Evolutionary conservation across 2,888 invertebrate species (phyloP), one percentile per base, ranked within the genome.

Genomic region (Neoascia interrupta): DNA sequence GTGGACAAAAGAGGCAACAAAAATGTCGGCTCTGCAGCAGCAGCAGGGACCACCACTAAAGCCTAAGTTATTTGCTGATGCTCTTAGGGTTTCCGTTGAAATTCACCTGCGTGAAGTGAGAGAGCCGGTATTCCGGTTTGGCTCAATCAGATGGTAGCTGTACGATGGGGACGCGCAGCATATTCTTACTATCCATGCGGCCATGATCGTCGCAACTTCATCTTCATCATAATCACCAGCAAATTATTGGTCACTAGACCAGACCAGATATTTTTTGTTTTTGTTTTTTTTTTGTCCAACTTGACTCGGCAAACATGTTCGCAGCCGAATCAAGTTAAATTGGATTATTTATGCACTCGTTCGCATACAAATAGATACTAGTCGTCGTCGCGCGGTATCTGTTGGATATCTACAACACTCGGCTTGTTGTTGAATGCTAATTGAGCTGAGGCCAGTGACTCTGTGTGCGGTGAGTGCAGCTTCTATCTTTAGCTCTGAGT

Each of bases 241-340:
- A 72, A 79, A 72, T 79, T 70, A 76, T 76, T 79, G 72, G 76
- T 79, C 70, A 79, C 76, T 79, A 72, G 72, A 79, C 49, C 76
- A 79, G 66, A 72, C 41, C 36, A 60, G 64, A 72, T 72, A 15
- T 61, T 13, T 34, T 11, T 16, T 19, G 3, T 34, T 11, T 4
- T 26, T n/a, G n/a, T 13, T 18, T n/a, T 36, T 18, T 19, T 39
- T 13, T 10, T 16, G 21, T 16, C 19, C 18, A 13, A 26, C 15
- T n/a, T 11, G 21, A 8, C 53, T 5, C 18, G 26, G n/a, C 26
- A 54, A 72, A 41, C 66, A 43, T 60, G 64, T 61, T 60, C 76
- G 66, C 72, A 79, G 66, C 66, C 79, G 68, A 76, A 70, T 76
- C 51, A 51, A 56, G 63, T 76, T 73, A 73, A 64, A 79, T 79